Base-by-base conservation (phyloP, 2,113 vertebrate species). In the Campylomormyrus tamandua region DNA sequence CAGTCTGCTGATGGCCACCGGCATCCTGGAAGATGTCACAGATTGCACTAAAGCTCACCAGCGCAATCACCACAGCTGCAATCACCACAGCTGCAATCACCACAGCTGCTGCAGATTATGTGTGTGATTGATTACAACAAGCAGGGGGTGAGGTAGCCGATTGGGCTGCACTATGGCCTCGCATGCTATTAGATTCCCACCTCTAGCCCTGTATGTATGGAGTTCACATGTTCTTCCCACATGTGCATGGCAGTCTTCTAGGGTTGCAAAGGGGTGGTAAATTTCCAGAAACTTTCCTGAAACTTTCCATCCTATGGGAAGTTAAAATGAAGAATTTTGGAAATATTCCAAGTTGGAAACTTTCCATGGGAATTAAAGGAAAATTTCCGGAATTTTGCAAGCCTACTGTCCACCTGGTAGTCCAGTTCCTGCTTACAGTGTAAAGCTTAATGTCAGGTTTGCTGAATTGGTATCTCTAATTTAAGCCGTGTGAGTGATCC, bases 11-110 rank as follows among this genome's bases (percentile, higher is more conserved):
- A 99, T 93, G 2, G 96, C 92, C 0, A 87, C 77, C 74, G 97
- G 97, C 97, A 99, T 99, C 93, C 98, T 99, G 90, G 87, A 24
- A 92, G 7, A 90, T 17, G 8, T 88, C 46, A 84, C 10, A 56
- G 66, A 19, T 13, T 39, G 11, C 3, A 45, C 50, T 52, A 24
- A 74, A 77, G 70, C 74, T 42, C 35, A 83, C 42, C 80, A n/a
- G 11, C 1, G 7, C 80, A 45, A 46, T 11, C 7, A 83, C 2
- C 15, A 83, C 42, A 83, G 80, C 80, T 46, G 39, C 19, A 39
- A 39, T 39, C 35, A 39, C 35, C 35, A 39, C 35, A 39, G 35
- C 35, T 39, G 7, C 80, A 45, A 46, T 11, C 7, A 83, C 2
- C 15, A 83, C 42, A 83, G 80, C 80, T 46, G 39, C 19, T 7